Percentiles rank a stretch among this genome's conserved stretches.
Evolutionary conservation across 2,797 vertebrate genomes (phyloP).

Genomic region (Peromyscus attwateri): DNA sequence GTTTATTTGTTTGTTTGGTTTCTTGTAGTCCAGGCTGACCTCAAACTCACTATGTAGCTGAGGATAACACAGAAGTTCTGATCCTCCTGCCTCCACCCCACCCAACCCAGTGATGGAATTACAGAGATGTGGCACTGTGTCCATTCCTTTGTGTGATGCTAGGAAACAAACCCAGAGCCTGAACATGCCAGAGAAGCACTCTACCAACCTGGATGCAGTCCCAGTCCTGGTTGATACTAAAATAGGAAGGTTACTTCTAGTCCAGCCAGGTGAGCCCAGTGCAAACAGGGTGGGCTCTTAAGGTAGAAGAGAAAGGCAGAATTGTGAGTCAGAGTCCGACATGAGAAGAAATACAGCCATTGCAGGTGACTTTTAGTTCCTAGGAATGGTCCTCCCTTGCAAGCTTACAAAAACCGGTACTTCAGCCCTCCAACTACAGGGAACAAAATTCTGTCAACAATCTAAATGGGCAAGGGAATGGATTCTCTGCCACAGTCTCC

Average conservation of each 20-base stretch:
- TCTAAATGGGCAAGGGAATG: not conserved
- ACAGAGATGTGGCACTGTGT: not conserved
- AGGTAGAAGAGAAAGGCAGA: not conserved
- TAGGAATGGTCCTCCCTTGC: not conserved
- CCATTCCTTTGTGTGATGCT: not conserved
- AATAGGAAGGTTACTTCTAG: not conserved
- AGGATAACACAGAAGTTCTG: not conserved
- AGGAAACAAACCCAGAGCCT: not conserved
- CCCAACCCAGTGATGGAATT: not conserved
- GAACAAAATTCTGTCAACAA: not conserved
- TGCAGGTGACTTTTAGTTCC: not conserved
- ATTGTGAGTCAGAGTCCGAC: not conserved
- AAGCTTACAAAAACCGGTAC: not conserved
- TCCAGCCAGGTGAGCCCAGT: not conserved
- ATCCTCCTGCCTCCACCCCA: not conserved
- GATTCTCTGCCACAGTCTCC: not conserved
- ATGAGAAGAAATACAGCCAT: not conserved
- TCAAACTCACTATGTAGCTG: not conserved
- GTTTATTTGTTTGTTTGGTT: not conserved
- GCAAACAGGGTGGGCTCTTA: not conserved
- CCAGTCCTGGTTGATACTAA: not conserved
- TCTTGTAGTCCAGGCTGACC: not conserved
- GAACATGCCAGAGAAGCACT: not conserved
- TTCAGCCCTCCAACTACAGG: not conserved
- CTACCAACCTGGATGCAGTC: not conserved